Conservation (phyloP, 2,113 vertebrate species). For the Istiophorus platypterus region DNA sequence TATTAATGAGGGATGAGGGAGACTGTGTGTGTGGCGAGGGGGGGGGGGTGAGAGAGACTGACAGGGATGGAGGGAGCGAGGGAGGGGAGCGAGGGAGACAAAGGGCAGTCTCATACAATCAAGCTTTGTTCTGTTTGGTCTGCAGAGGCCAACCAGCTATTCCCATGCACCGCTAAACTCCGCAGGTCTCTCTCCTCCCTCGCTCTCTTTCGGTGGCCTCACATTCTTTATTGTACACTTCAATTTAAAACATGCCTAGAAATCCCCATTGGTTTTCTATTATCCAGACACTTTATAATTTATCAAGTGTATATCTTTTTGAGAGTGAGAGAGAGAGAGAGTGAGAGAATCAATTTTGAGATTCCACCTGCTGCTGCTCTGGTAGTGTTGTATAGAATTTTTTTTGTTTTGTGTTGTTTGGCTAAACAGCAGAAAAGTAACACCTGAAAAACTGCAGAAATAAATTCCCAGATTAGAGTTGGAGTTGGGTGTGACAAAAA, state of each 20-base stretch:
- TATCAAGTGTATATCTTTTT: too few species aligned
- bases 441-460: not conserved
- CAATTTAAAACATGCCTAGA: slow-evolving; percentile 2
- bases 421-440: not conserved
- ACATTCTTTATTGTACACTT: slow-evolving; percentile 16
- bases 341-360: not conserved
- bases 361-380: too few species aligned
- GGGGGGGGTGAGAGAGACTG: slow-evolving; percentile 56
- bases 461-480: not conserved
- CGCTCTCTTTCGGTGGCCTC: slow-evolving; percentile 1
- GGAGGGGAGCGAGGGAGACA: slow-evolving; percentile 42
- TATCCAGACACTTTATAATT: not conserved
- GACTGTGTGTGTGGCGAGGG: too few species aligned
- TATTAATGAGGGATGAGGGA: slow-evolving; percentile 67
- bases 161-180: slow-evolving; percentile 51
- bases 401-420: too few species aligned
- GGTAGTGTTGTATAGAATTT: not conserved
- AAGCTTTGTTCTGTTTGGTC: slow-evolving; percentile 69
- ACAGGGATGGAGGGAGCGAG: slow-evolving; percentile 27
- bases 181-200: slow-evolving; percentile 12
- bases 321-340: too few species aligned
- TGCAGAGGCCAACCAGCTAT: slow-evolving; percentile 49
- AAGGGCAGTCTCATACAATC: slow-evolving; percentile 73
- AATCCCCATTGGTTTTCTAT: not conserved
- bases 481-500: not conserved